These are phyloP conservation scores for Python bivittatus DNA, from an alignment of 2,113 vertebrate genomes.

Conservation along the genomic window DNA sequence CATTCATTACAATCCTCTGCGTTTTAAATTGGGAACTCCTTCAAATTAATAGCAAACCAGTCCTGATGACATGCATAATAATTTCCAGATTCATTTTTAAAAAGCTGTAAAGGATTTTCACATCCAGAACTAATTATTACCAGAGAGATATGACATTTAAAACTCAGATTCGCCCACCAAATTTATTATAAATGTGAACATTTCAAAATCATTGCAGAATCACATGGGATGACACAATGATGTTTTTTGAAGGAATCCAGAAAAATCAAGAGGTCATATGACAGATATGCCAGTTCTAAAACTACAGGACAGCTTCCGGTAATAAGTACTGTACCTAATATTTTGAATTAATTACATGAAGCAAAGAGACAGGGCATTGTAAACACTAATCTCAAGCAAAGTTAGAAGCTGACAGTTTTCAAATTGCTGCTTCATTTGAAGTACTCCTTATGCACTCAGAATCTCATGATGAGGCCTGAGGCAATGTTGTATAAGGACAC, in stretches of 20 bases:
- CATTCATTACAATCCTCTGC: slow-evolving; percentile 61
- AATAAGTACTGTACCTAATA: background rate
- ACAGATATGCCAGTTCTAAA: background rate
- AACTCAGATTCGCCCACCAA: background rate
- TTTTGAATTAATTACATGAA: background rate
- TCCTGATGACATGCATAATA: slow-evolving; percentile 21
- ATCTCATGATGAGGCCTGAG: background rate
- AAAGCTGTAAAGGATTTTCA: slow-evolving; percentile 23
- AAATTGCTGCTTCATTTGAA: background rate
- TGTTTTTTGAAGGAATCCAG: background rate
- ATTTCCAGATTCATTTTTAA: slow-evolving; percentile 10
- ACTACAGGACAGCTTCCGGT: background rate
- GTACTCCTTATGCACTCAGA: background rate
- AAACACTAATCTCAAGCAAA: background rate
- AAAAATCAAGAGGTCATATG: background rate
- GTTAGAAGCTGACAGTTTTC: background rate
- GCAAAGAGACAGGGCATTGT: background rate
- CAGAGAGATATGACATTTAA: background rate
- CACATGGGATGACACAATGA: background rate
- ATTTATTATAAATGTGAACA: background rate
- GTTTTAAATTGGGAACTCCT: slow-evolving; percentile 52
- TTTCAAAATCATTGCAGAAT: background rate
- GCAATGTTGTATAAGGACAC: background rate
- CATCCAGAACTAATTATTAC: background rate
- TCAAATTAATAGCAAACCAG: slow-evolving; percentile 35